phyloP scores from a whole-genome alignment of 2,888 invertebrate species.

The Hymenopus coronatus region DNA sequence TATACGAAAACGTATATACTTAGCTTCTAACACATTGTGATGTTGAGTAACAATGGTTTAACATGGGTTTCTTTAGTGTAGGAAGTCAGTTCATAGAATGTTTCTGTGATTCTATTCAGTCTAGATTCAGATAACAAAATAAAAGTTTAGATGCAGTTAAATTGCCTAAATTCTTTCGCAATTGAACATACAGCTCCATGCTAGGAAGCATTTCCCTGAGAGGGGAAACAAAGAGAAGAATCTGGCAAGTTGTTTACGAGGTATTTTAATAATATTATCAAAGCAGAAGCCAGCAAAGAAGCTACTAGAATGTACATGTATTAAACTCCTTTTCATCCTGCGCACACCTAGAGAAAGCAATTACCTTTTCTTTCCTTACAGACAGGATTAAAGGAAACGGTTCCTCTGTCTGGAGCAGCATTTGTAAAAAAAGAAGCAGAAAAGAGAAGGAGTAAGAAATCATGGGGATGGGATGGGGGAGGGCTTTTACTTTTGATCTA shows the following conservation, averaged over 20 bases:
- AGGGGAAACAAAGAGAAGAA: not conserved
- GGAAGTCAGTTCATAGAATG: too few relatives aligned
- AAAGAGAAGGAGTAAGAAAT: not conserved
- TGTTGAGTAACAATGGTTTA: too few relatives aligned
- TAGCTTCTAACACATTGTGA: too few relatives aligned
- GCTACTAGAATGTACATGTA: not conserved
- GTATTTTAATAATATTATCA: not conserved
- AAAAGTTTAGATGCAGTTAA: too few relatives aligned
- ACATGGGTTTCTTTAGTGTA: too few relatives aligned
- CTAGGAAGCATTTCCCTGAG: not conserved
- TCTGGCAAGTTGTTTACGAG: not conserved
- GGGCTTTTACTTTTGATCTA: conserved; percentile 3
- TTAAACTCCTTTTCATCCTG: not conserved
- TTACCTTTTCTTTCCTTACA: not conserved
- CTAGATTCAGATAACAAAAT: too few relatives aligned
- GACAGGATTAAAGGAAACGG: conserved; percentile 1
- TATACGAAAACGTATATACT: too few relatives aligned
- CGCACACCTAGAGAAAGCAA: not conserved
- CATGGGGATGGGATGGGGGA: not conserved
- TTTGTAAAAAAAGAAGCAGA: not conserved
- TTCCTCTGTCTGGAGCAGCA: not conserved
- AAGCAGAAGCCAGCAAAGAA: not conserved
- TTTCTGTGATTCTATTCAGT: too few relatives aligned
- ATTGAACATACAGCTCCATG: too few relatives aligned
- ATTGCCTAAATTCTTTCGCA: not conserved